These are phyloP conservation scores for Cottus gobio DNA, from an alignment of 2,113 vertebrate species.

Conservation along the genomic window DNA sequence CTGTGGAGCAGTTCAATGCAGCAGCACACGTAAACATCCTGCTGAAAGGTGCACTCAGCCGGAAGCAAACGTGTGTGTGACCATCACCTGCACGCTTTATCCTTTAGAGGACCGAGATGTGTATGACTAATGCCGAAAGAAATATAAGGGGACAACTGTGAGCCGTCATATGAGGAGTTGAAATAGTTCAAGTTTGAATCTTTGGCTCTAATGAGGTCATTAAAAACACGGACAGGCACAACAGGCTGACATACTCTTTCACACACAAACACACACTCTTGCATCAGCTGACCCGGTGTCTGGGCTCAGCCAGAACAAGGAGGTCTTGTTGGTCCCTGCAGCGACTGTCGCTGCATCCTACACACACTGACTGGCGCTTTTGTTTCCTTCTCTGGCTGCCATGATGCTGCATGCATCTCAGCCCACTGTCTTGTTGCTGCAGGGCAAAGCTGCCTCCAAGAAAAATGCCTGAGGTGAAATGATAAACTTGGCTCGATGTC, in stretches of 20 bases:
- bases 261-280: conserved; percentile 27
- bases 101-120: neutral
- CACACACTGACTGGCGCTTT: conserved; percentile 75
- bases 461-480: conserved; percentile 40
- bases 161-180: neutral
- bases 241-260: conserved; percentile 20
- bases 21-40: neutral
- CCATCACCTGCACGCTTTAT: too few relatives aligned
- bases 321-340: conserved; percentile 52
- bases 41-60: neutral
- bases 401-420: conserved; percentile 40
- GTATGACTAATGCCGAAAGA: neutral
- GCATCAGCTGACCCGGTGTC: conserved; percentile 60
- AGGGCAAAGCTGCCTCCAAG: conserved; percentile 19
- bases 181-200: conserved; percentile 31
- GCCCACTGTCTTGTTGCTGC: conserved; percentile 16
- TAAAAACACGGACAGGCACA: conserved; percentile 55
- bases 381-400: conserved; percentile 60
- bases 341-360: conserved; percentile 44
- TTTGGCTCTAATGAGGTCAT: conserved; percentile 60
- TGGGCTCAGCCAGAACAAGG: conserved; percentile 66
- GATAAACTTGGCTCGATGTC: conserved; percentile 23
- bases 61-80: neutral
- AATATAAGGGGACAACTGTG: neutral
- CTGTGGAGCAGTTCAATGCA: conserved; percentile 30